A percentile compares a stretch with the other conserved stretches of the same genome.
Evolutionary conservation across 2,797 vertebrate genomes (phyloP).

Genomic region (Acropternis orthonyx): DNA sequence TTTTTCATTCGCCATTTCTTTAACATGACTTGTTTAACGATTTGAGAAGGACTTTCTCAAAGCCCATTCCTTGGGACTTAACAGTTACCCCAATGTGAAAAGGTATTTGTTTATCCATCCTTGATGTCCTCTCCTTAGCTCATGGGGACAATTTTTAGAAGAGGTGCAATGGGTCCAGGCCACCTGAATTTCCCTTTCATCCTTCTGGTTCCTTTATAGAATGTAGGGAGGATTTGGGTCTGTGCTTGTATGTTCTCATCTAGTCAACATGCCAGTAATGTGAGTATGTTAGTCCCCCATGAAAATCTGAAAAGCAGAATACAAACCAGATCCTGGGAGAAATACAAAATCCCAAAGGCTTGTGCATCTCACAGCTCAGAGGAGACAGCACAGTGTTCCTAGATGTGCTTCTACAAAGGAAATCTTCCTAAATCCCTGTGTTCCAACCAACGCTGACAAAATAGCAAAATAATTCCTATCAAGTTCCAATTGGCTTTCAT

Average conservation of each 20-base stretch:
- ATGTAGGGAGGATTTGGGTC: conserved; percentile 24
- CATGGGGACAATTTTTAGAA: neutral
- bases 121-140: neutral
- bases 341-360: conserved; percentile 41
- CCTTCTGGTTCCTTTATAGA: conserved; percentile 9
- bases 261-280: conserved; percentile 19
- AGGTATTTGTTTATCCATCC: neutral
- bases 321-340: conserved; percentile 32
- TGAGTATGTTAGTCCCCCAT: conserved; percentile 24
- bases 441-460: conserved; percentile 67
- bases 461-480: conserved; percentile 62
- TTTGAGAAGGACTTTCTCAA: neutral
- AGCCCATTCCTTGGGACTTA: neutral
- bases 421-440: conserved; percentile 68
- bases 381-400: conserved; percentile 42
- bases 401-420: conserved; percentile 63
- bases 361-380: conserved; percentile 42
- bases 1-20: neutral
- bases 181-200: conserved; percentile 55
- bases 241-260: conserved; percentile 25
- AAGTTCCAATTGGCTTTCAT: conserved; percentile 49
- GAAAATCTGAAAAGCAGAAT: conserved; percentile 44
- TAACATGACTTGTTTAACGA: neutral
- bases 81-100: neutral
- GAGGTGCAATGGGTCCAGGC: neutral